A percentile compares a stretch with the other conserved stretches of the same genome.
Conservation (phyloP, 2,113 vertebrate genomes). For the Dolichallabes microphthalmus region DNA sequence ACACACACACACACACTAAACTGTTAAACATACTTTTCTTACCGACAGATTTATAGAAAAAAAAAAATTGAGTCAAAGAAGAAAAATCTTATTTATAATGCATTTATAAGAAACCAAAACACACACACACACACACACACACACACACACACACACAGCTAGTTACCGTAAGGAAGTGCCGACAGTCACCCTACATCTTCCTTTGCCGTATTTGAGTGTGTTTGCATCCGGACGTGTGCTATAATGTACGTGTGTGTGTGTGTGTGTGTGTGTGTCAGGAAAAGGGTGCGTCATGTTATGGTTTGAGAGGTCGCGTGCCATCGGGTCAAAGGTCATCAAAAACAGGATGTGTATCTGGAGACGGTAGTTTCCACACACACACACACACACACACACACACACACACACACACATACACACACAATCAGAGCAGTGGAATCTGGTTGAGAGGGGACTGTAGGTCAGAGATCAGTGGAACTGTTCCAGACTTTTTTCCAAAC, state of each 20-base stretch:
- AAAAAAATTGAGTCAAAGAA: background rate
- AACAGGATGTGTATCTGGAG: conserved; percentile 69
- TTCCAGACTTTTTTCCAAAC: background rate
- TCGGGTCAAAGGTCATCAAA: conserved; percentile 56
- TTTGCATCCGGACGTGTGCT: conserved; percentile 1
- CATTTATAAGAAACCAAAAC: background rate
- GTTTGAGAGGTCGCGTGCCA: conserved; percentile 61
- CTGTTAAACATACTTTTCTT: background rate
- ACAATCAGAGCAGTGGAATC: conserved; percentile 10
- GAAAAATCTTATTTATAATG: background rate
- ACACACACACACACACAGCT: background rate
- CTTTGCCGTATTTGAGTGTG: background rate
- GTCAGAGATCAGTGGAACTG: background rate
- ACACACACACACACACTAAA: conserved; percentile 7
- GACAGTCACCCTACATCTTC: conserved; percentile 10
- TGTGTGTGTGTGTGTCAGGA: conserved; percentile 34
- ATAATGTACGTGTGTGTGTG: conserved; percentile 21
- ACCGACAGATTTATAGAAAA: background rate
- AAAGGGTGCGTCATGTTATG: conserved; percentile 23
- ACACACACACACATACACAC: conserved; percentile 13
- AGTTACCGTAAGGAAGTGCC: background rate
- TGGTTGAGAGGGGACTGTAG: background rate
- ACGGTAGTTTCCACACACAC: conserved; percentile 65
- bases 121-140: background rate
- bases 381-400: conserved; percentile 28